Evolutionary conservation across 2,888 invertebrate species (phyloP).

Genomic region (Zhuqinia jingwanae): DNA sequence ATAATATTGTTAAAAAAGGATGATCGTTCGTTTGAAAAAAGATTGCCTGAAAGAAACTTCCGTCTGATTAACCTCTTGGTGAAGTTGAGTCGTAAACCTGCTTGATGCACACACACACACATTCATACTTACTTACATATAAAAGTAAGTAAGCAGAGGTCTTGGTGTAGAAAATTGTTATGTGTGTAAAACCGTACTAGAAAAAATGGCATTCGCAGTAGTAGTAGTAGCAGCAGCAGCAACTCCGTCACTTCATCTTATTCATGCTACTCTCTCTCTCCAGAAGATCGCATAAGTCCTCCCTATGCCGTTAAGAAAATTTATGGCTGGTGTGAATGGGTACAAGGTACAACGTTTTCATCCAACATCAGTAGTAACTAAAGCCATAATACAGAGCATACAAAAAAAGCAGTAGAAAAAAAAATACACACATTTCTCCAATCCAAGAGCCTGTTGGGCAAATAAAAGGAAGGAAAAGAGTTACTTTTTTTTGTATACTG

Average conservation of each 20-base stretch:
- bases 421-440: constrained; percentile 28
- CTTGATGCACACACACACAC: constrained; percentile 39
- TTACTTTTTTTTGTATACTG: not conserved
- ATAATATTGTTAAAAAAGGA: constrained; percentile 67
- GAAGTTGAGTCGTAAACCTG: constrained; percentile 66
- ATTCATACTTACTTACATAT: not conserved
- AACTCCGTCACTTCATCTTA: constrained; percentile 70
- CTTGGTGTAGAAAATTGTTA: constrained; percentile 28
- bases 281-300: constrained; percentile 60
- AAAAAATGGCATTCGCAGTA: not conserved
- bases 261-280: constrained; percentile 41
- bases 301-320: constrained; percentile 70
- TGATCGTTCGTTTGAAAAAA: constrained; percentile 66
- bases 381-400: not conserved
- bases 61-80: constrained; percentile 69
- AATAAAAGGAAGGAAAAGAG: constrained; percentile 3
- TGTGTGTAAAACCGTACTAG: constrained; percentile 44
- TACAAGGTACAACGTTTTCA: constrained; percentile 46
- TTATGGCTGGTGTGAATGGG: constrained; percentile 60
- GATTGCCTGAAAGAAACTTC: constrained; percentile 64
- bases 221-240: not conserved
- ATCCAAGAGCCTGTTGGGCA: constrained; percentile 21
- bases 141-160: constrained; percentile 13
- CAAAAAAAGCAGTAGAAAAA: not conserved
- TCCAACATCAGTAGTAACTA: not conserved